These are phyloP conservation scores for Bombyx mandarina DNA, from an alignment of 1,140 invertebrate genomes.

Conservation along the genomic window DNA sequence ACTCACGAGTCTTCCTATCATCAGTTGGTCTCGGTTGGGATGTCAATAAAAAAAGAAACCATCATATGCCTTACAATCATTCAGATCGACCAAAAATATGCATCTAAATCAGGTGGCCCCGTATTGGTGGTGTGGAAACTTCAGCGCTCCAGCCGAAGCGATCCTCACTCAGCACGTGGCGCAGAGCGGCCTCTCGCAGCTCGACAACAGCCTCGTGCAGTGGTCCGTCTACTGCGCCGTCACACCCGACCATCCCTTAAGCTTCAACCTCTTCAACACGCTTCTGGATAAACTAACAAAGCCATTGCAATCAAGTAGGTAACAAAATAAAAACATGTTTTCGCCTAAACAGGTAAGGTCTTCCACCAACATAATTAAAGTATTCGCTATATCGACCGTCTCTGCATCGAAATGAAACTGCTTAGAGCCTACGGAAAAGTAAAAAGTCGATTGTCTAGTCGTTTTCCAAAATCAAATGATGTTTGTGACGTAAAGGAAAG, in stretches of 20 bases:
- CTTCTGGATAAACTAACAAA: constrained; percentile 77
- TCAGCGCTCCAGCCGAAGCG: constrained; percentile 84
- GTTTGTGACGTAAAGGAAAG: too few relatives aligned
- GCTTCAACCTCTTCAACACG: constrained; percentile 80
- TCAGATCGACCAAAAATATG: background rate
- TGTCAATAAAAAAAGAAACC: too few relatives aligned
- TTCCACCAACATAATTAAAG: too few relatives aligned
- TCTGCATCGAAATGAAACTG: too few relatives aligned
- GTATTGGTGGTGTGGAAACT: constrained; percentile 88
- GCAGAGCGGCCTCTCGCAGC: constrained; percentile 85
- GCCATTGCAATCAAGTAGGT: constrained; percentile 73
- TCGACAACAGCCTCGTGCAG: constrained; percentile 78
- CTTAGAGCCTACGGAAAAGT: too few relatives aligned
- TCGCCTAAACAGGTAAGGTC: too few relatives aligned
- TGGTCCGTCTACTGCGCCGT: constrained; percentile 83
- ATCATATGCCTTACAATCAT: too few relatives aligned
- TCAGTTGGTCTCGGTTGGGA: too few relatives aligned
- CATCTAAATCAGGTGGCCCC: constrained; percentile 73
- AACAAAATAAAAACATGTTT: background rate
- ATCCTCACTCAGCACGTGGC: constrained; percentile 92
- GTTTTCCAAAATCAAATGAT: too few relatives aligned
- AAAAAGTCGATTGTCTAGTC: too few relatives aligned
- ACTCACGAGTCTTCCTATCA: too few relatives aligned
- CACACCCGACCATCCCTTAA: constrained; percentile 82
- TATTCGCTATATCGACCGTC: too few relatives aligned